These are phyloP conservation scores for Acrossocheilus wenchowensis DNA, from an alignment of 2,797 vertebrate species.

Conservation along the genomic window DNA sequence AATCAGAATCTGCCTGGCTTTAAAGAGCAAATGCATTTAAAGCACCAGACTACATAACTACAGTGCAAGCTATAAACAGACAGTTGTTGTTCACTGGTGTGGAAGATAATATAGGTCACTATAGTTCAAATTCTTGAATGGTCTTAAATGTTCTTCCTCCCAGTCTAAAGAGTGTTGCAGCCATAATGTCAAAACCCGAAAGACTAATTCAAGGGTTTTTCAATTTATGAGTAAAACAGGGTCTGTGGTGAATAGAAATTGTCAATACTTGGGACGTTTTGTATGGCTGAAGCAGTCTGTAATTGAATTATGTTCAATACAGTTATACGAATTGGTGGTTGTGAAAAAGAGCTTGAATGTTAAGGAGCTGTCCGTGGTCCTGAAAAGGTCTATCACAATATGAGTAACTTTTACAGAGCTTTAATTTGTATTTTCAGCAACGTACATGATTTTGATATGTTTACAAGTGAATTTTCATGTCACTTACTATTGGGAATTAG, in stretches of 20 bases:
- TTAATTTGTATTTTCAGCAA: background rate
- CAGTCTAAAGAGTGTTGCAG: background rate
- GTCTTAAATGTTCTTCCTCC: too few relatives aligned
- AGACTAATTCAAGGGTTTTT: background rate
- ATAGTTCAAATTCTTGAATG: background rate
- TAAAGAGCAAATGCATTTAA: too few relatives aligned
- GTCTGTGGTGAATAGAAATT: background rate
- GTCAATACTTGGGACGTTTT: background rate
- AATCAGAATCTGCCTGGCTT: too few relatives aligned
- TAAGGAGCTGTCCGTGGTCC: constrained; percentile 19
- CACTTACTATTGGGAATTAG: background rate
- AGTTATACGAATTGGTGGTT: background rate
- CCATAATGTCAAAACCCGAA: background rate
- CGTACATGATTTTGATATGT: background rate
- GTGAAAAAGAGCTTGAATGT: background rate
- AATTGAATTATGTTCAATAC: background rate
- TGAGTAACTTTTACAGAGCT: background rate
- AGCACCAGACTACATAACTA: too few relatives aligned
- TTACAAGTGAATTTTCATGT: background rate
- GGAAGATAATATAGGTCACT: too few relatives aligned
- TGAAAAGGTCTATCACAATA: background rate
- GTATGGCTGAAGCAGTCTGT: background rate
- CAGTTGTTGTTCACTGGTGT: too few relatives aligned
- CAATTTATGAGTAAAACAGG: background rate
- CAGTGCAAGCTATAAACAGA: too few relatives aligned